Evolutionary conservation across 2,888 invertebrate genomes (phyloP), one percentile per base, ranked within the genome.

Genomic region (Glomeris marginata): DNA sequence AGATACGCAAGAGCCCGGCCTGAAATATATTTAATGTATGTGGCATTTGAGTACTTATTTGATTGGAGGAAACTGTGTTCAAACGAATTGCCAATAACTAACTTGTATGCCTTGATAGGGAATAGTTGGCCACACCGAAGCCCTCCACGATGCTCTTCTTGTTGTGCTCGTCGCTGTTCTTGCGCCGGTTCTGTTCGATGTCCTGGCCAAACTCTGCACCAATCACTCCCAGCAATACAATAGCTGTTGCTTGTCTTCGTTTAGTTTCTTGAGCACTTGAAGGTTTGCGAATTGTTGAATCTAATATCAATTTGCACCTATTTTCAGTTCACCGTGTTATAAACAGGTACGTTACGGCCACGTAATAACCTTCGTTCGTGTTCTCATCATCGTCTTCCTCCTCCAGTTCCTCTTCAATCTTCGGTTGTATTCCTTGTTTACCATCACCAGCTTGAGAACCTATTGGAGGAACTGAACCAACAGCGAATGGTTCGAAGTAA

Each of bases 141-240:
- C 83, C 88, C 73, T 94, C 92, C 1, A 87, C 86, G 0, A 88
- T 82, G 83, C 84, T 56, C 80, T 63, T 61, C 54, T 61, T 58
- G 56, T 85, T 68, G 81, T 84, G 52, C 81, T 74, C 56, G 79
- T 76, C 62, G 53, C 62, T 60, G 56, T 59, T 51, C 61, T 62
- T 36, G 53, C 48, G 40, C 13, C 53, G 46, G 68, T 66, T 57
- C 75, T 81, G 64, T 53, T 69, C 69, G 16, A 95, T 85, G 63
- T 97, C 97, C 64, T 92, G 91, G 0, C 97, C 97, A 63, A 97
- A 98, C 69, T 98, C 95, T 0, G 97, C 91, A 0, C 98, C 98
- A 48, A 98, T 90, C 0, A 98, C 97, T 0, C 95, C 97, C 38
- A 99, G 69, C 47, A 98, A 69, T 3, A 99, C 91, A 0, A 99